Evolutionary conservation across 1,140 invertebrate species (phyloP), one percentile per base, ranked within the genome.

Genomic region (Propsilocerus akamusi): DNA sequence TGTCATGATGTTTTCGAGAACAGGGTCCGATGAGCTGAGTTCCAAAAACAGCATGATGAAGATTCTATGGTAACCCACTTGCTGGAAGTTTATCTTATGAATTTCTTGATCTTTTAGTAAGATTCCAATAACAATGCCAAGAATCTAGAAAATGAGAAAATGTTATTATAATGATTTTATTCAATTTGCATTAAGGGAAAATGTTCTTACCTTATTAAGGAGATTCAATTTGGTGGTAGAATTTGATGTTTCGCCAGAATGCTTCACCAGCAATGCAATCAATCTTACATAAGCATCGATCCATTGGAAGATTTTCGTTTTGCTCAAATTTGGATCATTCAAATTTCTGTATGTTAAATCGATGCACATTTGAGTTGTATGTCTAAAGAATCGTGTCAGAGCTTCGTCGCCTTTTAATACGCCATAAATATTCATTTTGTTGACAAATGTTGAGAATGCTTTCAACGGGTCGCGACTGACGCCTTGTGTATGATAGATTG

Each of bases 21-120:
- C 82, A 2, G 84, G 83, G 64, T 99, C 95, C 3, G 88, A 84
- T 47, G 84, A 80, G 64, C 93, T 97, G 49, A 99, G 75, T 62
- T 99, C 96, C 41, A 97, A 78, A 65, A 98, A 97, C 1, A 99
- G 74, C 78, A 96, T 96, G 41, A 97, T 89, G 50, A 99, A 89
- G 51, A 99, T 90, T 23, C 97, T 74, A 60, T 98, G 94, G 68
- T 98, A 99, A 0, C 96, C 92, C 49, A 99, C 69, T 64, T 97
- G 93, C 58, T 97, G 91, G 68, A 99, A 99, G 48, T 94, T 89
- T 0, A 74, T 74, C 67, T 83, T 67, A 55, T 81, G 71, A 68
- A 81, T 78, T 52, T 97, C 95, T 57, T 99, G 95, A 63, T 99
- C 96, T 66, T 93, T 88, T 2, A 97, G 69, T 30, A 98, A 68